A percentile compares a stretch with the other conserved stretches of the same genome.
phyloP scores from a whole-genome alignment of 1,140 invertebrate genomes.

The Elysia chlorotica region DNA sequence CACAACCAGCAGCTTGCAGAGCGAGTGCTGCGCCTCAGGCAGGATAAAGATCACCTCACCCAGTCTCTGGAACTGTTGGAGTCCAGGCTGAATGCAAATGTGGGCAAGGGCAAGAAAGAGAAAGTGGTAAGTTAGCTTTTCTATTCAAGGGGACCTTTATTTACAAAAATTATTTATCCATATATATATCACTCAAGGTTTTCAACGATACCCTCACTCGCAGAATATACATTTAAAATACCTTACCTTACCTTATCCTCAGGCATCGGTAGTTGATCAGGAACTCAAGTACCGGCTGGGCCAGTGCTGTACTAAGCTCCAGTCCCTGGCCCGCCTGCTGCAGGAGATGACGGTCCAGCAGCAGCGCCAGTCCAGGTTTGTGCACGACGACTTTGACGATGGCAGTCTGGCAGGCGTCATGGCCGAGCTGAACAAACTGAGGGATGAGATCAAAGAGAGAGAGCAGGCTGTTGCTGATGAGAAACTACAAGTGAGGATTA shows the following conservation, averaged over 20 bases:
- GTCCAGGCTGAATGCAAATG: not conserved
- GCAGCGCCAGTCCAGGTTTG: too few species aligned
- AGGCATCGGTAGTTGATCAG: not conserved
- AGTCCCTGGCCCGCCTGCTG: not conserved
- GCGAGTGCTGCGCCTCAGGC: constrained; percentile 7
- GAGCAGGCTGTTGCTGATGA: constrained; percentile 3
- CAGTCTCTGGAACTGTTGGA: not conserved
- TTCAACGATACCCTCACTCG: too few species aligned
- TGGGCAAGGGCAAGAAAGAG: too few species aligned
- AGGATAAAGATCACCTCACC: constrained; percentile 9
- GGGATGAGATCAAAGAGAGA: not conserved
- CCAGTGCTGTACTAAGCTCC: constrained; percentile 11
- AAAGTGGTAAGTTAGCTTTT: not conserved
- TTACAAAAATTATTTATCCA: too few species aligned
- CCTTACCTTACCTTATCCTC: too few species aligned
- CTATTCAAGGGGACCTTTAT: too few species aligned
- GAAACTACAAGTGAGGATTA: too few species aligned
- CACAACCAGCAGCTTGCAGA: constrained; percentile 21
- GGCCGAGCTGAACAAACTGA: constrained; percentile 4
- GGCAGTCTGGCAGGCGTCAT: not conserved
- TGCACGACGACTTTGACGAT: too few species aligned
- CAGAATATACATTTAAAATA: too few species aligned
- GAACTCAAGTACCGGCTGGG: not conserved
- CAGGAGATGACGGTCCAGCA: not conserved
- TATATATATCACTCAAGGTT: too few species aligned